phyloP scores from a whole-genome alignment of 2,113 vertebrate species.

The Cheirogaleus medius region DNA sequence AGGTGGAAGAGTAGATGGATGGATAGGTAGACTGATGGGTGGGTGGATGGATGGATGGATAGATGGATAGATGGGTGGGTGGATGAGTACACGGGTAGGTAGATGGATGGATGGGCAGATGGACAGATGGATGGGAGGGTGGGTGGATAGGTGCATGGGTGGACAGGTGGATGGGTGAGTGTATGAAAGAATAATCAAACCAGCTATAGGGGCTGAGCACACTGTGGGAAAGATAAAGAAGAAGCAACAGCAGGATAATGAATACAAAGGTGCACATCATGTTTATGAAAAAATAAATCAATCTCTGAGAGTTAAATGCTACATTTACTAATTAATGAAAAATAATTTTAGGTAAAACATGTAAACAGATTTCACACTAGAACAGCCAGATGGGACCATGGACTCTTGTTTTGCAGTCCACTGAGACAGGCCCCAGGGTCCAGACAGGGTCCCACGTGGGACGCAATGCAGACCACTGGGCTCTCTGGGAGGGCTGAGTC shows the following conservation, averaged over 20 bases:
- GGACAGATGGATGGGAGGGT: no score
- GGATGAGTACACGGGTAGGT: no score
- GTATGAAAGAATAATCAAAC: not conserved
- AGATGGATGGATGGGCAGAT: no score
- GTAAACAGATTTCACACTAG: accelerated
- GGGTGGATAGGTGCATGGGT: no score
- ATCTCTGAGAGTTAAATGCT: not conserved
- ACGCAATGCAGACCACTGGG: not conserved
- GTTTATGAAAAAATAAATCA: no score
- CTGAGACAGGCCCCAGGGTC: not conserved
- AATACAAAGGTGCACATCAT: accelerated
- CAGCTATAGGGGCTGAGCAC: no score
- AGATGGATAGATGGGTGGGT: not conserved
- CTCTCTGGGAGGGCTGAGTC: not conserved
- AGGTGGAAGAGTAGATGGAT: no score
- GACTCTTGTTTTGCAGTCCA: not conserved
- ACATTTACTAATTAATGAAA: no score
- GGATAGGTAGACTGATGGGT: no score
- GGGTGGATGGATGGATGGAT: no score
- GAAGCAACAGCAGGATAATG: not conserved
- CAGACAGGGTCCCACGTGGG: not conserved
- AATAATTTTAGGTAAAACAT: not conserved
- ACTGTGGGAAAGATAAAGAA: not conserved
- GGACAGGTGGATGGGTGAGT: no score
- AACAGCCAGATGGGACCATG: not conserved